Evolutionary conservation across 1,140 invertebrate species (phyloP).

Genomic region (Ostrea edulis): DNA sequence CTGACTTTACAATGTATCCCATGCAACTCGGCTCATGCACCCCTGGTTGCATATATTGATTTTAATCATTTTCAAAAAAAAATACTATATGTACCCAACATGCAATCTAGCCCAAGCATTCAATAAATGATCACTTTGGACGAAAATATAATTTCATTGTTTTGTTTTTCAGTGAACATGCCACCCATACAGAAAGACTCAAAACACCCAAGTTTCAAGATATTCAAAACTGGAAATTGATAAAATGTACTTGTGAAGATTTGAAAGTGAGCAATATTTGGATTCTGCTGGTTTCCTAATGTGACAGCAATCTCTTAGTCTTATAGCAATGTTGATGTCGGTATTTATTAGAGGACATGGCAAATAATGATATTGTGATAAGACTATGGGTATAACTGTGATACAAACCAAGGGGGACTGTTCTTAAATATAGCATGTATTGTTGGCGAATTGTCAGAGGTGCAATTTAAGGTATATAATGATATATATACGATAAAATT

Average conservation of each 20-base stretch:
- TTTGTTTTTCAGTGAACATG: slow-evolving; percentile 7
- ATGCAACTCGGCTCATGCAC: too few species aligned
- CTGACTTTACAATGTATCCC: too few species aligned
- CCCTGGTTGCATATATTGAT: too few species aligned
- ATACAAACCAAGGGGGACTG: background rate
- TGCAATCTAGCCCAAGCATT: too few species aligned
- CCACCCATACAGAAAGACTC: background rate
- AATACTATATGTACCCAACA: too few species aligned
- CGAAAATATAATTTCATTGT: too few species aligned
- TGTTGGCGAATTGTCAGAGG: background rate
- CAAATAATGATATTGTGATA: background rate
- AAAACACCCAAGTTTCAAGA: background rate
- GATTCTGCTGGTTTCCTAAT: background rate
- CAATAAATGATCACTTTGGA: too few species aligned
- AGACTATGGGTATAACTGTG: background rate
- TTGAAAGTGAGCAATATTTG: background rate
- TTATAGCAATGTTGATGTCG: background rate
- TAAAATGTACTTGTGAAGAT: background rate
- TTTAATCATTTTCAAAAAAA: too few species aligned
- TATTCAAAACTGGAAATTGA: background rate
- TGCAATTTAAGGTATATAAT: slow-evolving; percentile 8
- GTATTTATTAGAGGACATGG: background rate
- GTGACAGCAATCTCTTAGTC: background rate
- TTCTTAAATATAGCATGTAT: slow-evolving; percentile 6
- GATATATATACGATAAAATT: slow-evolving; percentile 11